A percentile compares a stretch with the other conserved stretches of the same genome.
These are phyloP conservation scores for Furcula furcula DNA, from an alignment of 2,888 invertebrate species.

Conservation along the genomic window DNA sequence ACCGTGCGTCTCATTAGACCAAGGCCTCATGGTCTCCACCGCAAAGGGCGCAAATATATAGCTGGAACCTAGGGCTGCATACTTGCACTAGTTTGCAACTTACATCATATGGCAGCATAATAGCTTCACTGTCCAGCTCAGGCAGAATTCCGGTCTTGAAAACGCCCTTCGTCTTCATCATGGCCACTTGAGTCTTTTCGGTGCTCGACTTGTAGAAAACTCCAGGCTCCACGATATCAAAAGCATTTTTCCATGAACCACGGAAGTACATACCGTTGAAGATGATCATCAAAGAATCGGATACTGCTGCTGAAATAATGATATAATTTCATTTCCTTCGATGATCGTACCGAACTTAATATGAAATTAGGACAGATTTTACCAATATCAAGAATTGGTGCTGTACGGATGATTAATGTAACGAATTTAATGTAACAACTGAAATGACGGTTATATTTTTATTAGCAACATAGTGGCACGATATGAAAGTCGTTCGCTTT, in stretches of 20 bases:
- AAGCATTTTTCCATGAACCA: slow-evolving; percentile 87
- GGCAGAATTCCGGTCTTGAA: slow-evolving; percentile 84
- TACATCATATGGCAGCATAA: slow-evolving; percentile 89
- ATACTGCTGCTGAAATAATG: slow-evolving; percentile 49
- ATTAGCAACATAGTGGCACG: too few species aligned
- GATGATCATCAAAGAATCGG: slow-evolving; percentile 84
- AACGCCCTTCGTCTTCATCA: slow-evolving; percentile 85
- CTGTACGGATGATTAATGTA: too few species aligned
- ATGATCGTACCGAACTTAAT: too few species aligned
- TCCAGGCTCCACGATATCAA: slow-evolving; percentile 77
- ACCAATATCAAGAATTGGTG: too few species aligned
- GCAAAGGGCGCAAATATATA: neutral
- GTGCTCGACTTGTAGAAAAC: slow-evolving; percentile 84
- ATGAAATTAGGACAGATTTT: too few species aligned
- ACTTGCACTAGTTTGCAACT: slow-evolving; percentile 19
- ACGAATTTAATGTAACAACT: too few species aligned
- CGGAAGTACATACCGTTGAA: slow-evolving; percentile 91
- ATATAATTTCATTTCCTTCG: slow-evolving; percentile 3
- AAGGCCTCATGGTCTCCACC: neutral
- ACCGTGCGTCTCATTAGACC: neutral
- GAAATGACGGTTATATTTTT: too few species aligned
- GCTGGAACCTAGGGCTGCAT: too few species aligned
- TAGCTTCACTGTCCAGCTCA: slow-evolving; percentile 84
- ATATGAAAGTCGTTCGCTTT: too few species aligned
- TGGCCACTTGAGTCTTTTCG: slow-evolving; percentile 82